A percentile compares a stretch with the other conserved stretches of the same genome.
Evolutionary conservation across 2,113 vertebrate genomes (phyloP).

Genomic region (Erythrocercus mccallii): DNA sequence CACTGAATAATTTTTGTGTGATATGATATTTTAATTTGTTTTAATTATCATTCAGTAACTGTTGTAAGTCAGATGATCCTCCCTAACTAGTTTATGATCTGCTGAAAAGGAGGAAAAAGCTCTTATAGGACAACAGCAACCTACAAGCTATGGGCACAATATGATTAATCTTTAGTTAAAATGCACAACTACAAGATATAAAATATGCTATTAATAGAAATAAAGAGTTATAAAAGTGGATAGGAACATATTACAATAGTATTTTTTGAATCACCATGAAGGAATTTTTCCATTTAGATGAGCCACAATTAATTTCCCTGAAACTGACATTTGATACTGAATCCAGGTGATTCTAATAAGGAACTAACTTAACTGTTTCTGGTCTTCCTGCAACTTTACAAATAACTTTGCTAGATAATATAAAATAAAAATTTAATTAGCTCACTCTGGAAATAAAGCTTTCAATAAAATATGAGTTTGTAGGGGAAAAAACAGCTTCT

Average conservation of each 20-base stretch:
- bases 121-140: background rate
- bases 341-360: background rate
- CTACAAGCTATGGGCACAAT: background rate
- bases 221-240: background rate
- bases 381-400: background rate
- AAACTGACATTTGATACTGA: background rate
- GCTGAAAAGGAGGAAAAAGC: background rate
- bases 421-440: background rate
- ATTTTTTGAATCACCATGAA: background rate
- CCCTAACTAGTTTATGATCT: background rate
- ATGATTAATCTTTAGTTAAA: background rate
- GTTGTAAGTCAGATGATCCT: background rate
- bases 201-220: background rate
- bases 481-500: fast-evolving
- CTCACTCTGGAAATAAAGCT: background rate
- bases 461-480: background rate
- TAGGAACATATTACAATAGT: background rate
- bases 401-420: background rate
- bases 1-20: background rate
- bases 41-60: background rate
- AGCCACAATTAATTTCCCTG: background rate
- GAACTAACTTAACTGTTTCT: background rate
- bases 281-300: background rate
- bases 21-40: background rate
- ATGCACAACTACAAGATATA: background rate